Evolutionary conservation across 2,888 invertebrate genomes (phyloP).

Genomic region (Ophion costatus): DNA sequence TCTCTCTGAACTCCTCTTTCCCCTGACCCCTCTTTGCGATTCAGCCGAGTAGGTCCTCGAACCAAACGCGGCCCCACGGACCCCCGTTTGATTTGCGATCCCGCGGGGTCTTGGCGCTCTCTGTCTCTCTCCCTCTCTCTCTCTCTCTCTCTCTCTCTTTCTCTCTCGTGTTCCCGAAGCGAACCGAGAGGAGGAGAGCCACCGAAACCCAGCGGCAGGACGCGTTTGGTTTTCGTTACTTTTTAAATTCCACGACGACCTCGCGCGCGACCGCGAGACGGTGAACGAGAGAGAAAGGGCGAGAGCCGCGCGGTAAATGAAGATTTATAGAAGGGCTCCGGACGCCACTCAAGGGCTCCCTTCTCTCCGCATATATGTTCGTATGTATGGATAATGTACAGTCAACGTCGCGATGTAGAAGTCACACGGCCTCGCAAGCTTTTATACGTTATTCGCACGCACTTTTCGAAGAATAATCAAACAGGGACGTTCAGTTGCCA

Average conservation of each 20-base stretch:
- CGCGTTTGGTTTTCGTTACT: slow-evolving; percentile 70
- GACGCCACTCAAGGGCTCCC: slow-evolving; percentile 69
- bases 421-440: slow-evolving; percentile 51
- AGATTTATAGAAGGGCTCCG: slow-evolving; percentile 77
- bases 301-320: slow-evolving; percentile 73
- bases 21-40: slow-evolving; percentile 50
- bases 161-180: slow-evolving; percentile 33
- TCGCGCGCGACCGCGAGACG: slow-evolving; percentile 45
- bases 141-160: too few species aligned
- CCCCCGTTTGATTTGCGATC: slow-evolving; percentile 74
- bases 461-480: slow-evolving; percentile 22
- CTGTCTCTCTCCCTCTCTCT: too few species aligned
- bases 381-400: neutral
- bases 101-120: slow-evolving; percentile 56
- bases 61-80: slow-evolving; percentile 40
- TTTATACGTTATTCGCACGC: slow-evolving; percentile 36
- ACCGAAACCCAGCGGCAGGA: slow-evolving; percentile 50
- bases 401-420: slow-evolving; percentile 30
- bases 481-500: slow-evolving; percentile 3
- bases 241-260: slow-evolving; percentile 73
- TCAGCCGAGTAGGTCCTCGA: slow-evolving; percentile 53
- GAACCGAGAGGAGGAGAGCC: slow-evolving; percentile 26
- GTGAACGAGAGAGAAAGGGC: neutral
- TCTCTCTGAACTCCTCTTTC: neutral
- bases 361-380: slow-evolving; percentile 5